A percentile compares a stretch with the other conserved stretches of the same genome.
Conservation (phyloP, 2,888 invertebrate genomes). For the Cryptocheilus praepositus region DNA sequence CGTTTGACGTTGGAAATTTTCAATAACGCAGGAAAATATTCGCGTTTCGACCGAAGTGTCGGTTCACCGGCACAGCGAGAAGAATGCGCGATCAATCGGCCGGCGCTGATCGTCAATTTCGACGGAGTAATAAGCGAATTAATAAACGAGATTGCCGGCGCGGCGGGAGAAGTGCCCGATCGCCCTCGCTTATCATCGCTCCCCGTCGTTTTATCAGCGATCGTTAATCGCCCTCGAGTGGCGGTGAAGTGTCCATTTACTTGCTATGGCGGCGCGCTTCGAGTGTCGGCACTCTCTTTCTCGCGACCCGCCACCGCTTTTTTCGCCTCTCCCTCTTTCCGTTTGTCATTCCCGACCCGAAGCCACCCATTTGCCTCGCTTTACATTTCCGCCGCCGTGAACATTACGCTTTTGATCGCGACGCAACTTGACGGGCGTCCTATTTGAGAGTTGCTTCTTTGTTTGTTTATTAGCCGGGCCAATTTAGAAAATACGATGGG, state of each 20-base stretch:
- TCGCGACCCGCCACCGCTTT: constrained; percentile 12
- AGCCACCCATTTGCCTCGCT: too few relatives aligned
- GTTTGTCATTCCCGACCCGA: background rate
- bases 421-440: too few relatives aligned
- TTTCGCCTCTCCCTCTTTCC: constrained; percentile 5
- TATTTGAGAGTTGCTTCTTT: too few relatives aligned
- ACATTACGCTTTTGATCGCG: too few relatives aligned
- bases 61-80: background rate
- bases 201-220: constrained; percentile 42
- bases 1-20: too few relatives aligned
- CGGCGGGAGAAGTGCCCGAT: constrained; percentile 21
- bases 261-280: constrained; percentile 22
- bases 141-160: constrained; percentile 39
- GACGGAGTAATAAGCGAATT: constrained; percentile 31
- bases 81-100: too few relatives aligned
- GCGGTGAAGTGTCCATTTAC: constrained; percentile 42
- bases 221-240: constrained; percentile 52
- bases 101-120: background rate
- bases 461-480: too few relatives aligned
- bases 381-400: too few relatives aligned
- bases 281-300: constrained; percentile 22
- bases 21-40: too few relatives aligned
- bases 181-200: constrained; percentile 30
- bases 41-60: too few relatives aligned
- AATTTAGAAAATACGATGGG: too few relatives aligned